Evolutionary conservation across 2,888 invertebrate genomes (phyloP), one percentile per base, ranked within the genome.

Genomic region (Venusia cambrica): DNA sequence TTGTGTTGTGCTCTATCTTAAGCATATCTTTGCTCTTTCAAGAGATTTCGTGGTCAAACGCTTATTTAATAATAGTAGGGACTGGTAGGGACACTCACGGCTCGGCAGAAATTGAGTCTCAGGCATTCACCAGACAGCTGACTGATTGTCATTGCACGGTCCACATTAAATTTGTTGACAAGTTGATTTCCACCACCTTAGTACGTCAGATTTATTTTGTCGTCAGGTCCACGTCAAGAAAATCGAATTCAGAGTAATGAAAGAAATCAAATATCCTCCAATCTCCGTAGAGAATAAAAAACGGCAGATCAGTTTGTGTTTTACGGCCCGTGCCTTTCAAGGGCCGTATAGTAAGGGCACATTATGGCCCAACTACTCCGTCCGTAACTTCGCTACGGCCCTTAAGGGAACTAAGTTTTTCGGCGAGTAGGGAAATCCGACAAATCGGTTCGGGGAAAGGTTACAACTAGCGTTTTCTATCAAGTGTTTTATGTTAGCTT

Each of bases 351-450:
- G 39, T 42, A 48, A 21, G 43, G 43, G 43, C 26, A 36, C 32
- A 37, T 48, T 48, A 48, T 35, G 48, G 13, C 38, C 29, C 41
- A 20, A 36, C 35, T 36, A 37, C 31, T 28, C 4, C 15, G 25
- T 30, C 10, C 21, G 37, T 46, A 25, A 36, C 21, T 47, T 47
- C 5, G 13, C 15, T 42, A 57, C 41, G 48, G 36, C 43, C 52
- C 49, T 45, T 42, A 1, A 28, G 33, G 54, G 39, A 30, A 32
- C 27, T 18, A 53, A 57, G 34, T 50, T 57, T 52, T 45, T 47
- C 38, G 31, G 40, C 29, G 32, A 17, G 42, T 42, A 29, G 40
- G 35, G 42, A 49, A 44, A 44, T 49, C 41, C 35, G 39, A 46
- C 38, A 44, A 46, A 49, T 44, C 38, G 32, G 27, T 27, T 12